These are phyloP conservation scores for Opisthograptis luteolata DNA, from an alignment of 2,888 invertebrate genomes.

Conservation along the genomic window DNA sequence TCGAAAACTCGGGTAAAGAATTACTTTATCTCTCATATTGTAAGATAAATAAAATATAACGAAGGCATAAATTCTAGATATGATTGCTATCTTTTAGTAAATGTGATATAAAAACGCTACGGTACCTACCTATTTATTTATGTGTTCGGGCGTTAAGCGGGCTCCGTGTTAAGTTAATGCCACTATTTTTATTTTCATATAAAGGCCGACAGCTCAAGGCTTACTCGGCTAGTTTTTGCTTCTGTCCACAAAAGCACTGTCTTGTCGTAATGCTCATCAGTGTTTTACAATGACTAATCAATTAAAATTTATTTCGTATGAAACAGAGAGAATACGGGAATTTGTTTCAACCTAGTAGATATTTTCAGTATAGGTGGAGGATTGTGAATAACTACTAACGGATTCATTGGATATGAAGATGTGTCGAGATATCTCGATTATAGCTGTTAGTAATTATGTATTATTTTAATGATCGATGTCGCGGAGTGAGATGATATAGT, in stretches of 20 bases:
- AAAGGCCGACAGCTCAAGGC: conserved; percentile 45
- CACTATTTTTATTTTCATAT: conserved; percentile 44
- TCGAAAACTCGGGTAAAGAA: not conserved
- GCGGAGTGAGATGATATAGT: too few species aligned
- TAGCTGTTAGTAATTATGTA: too few species aligned
- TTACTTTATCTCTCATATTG: conserved; percentile 1
- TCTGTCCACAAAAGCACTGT: conserved; percentile 43
- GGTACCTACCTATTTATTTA: conserved; percentile 13
- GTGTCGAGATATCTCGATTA: too few species aligned
- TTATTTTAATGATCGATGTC: too few species aligned
- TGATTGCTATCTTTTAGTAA: conserved; percentile 6
- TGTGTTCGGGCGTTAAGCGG: conserved; percentile 29
- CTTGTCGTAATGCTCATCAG: conserved; percentile 61
- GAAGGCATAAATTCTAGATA: conserved; percentile 7
- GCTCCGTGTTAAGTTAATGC: conserved; percentile 23
- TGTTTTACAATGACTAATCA: conserved; percentile 57
- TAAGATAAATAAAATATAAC: conserved; percentile 11
- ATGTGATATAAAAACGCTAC: conserved; percentile 1
- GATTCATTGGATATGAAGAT: too few species aligned
- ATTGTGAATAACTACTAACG: too few species aligned
- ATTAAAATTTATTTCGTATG: not conserved
- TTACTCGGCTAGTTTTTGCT: conserved; percentile 61
- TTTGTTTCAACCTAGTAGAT: too few species aligned
- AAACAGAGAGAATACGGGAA: too few species aligned
- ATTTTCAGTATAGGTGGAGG: too few species aligned